Evolutionary conservation across 2,113 vertebrate species (phyloP).

Genomic region (Ascaphus truei): DNA sequence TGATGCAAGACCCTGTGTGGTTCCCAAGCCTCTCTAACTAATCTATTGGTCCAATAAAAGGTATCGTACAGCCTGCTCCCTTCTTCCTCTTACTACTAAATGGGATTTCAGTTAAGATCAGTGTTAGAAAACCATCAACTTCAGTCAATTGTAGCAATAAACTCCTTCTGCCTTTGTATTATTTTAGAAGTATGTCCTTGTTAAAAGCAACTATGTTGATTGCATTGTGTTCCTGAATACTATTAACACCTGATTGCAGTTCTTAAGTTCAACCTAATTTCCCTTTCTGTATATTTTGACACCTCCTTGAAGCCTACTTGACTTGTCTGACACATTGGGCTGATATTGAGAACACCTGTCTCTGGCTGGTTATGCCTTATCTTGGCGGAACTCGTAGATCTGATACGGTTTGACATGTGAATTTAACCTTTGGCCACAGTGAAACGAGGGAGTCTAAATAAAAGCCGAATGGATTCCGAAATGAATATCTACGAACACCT

Average conservation of each 20-base stretch:
- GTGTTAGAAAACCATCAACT: too few relatives aligned
- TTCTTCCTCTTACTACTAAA: too few relatives aligned
- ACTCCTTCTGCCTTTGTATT: slow-evolving; percentile 7
- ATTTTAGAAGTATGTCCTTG: slow-evolving; percentile 3
- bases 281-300: slow-evolving; percentile 34
- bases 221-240: slow-evolving; percentile 33
- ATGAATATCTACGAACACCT: slow-evolving; percentile 9
- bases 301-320: slow-evolving; percentile 37
- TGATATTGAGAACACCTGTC: slow-evolving; percentile 31
- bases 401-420: not conserved
- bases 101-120: too few relatives aligned
- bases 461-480: not conserved
- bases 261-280: slow-evolving; percentile 29
- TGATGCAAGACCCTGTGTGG: too few relatives aligned
- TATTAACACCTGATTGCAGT: slow-evolving; percentile 41
- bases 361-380: not conserved
- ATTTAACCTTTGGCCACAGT: slow-evolving; percentile 21
- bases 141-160: too few relatives aligned
- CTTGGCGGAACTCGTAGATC: slow-evolving; percentile 20
- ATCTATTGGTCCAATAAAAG: too few relatives aligned
- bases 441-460: slow-evolving; percentile 23
- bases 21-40: too few relatives aligned
- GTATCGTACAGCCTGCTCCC: too few relatives aligned
- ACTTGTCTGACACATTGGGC: slow-evolving; percentile 39
- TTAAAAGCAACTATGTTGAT: slow-evolving; percentile 25